These are phyloP conservation scores for Cercopithecus mona DNA, from an alignment of 2,113 vertebrate genomes.

Conservation along the genomic window DNA sequence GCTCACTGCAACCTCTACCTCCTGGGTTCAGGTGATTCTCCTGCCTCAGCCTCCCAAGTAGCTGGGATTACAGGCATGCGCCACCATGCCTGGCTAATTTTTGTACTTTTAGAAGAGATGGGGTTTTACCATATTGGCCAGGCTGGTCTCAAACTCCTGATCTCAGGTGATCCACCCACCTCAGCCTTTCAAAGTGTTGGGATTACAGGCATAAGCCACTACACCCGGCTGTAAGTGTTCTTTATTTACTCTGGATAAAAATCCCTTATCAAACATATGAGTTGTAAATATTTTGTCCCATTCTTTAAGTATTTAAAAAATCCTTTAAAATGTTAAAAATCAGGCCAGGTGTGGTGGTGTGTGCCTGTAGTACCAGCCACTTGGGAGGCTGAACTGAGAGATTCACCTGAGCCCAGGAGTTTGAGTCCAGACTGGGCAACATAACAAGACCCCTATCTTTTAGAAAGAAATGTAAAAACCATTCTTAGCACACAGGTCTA, in stretches of 20 bases:
- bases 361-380: background rate
- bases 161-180: background rate
- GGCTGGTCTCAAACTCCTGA: background rate
- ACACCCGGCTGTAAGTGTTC: background rate
- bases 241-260: background rate
- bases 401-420: background rate
- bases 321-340: background rate
- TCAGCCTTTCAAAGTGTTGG: background rate
- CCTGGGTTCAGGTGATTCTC: background rate
- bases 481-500: background rate
- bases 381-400: background rate
- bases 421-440: background rate
- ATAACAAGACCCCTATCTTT: background rate
- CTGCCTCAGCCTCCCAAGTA: background rate
- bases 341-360: background rate
- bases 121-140: background rate
- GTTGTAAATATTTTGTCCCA: background rate
- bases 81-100: background rate
- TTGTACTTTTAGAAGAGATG: background rate
- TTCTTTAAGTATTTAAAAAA: background rate
- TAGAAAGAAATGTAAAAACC: background rate
- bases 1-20: background rate
- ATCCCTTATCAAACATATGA: too few species aligned
- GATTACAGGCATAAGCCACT: background rate
- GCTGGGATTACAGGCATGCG: background rate